Evolutionary conservation across 1,140 invertebrate genomes (phyloP), one percentile per base, ranked within the genome.

Genomic region (Belonocnema kinseyi): DNA sequence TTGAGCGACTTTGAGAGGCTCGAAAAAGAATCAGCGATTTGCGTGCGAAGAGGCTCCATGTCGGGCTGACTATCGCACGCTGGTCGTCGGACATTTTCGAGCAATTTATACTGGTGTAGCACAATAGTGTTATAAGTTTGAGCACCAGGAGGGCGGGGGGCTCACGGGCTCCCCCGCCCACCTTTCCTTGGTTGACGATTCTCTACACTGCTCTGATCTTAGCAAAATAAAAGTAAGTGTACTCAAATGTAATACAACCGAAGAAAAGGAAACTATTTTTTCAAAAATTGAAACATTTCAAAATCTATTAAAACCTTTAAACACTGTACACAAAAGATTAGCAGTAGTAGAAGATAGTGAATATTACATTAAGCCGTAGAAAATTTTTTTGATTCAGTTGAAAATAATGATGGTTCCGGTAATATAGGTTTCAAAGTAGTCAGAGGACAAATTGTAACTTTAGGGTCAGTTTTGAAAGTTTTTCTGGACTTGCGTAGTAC

Each of bases 401-500:
- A 26, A 26, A 26, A 26, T 26, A 26, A 26, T 26, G 26, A 26
- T 26, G 26, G 26, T 8, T 53, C 54, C 73, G 77, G 72, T 26
- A 75, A 74, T 50, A 46, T 51, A 16, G 56, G 72, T 21, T 71
- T 53, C 3, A 78, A 75, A 70, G 46, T 79, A 40, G 52, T 79
- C 40, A 72, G 72, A 7, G 75, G 75, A n/a, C 73, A 82, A 72
- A 56, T 82, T 5, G 70, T 82, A 71, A 66, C 75, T 10, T 61
- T 79, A 19, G 51, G 76, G 75, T 19, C 33, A 50, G 52, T 75
- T 17, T 56, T 82, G 19, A 71, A 46, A 33, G 50, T 21, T 70
- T 79, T 79, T 73, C 70, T 82, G 40, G 71, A 79, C 50, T 33
- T 79, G 12, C 66, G 66, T 7, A 53, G 74, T 50, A 61, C 26